Percentiles rank a stretch among this genome's conserved stretches.
phyloP scores from a whole-genome alignment of 2,113 vertebrate species.

The Pithys albifrons region DNA sequence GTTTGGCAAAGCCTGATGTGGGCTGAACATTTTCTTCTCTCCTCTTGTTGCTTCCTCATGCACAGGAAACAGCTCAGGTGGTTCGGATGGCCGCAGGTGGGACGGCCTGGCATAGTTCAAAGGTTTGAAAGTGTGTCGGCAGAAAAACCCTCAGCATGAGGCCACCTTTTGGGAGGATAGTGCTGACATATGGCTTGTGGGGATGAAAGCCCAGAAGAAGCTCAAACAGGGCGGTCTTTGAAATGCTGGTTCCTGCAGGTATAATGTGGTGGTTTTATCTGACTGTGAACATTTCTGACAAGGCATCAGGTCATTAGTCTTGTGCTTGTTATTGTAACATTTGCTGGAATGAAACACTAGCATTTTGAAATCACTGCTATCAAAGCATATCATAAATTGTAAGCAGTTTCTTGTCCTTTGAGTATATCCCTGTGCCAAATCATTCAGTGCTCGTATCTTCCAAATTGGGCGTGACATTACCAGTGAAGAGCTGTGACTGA shows the following conservation, averaged over 20 bases:
- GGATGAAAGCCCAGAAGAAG: conserved; percentile 33
- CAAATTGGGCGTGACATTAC: neutral
- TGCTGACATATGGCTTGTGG: rapidly evolving
- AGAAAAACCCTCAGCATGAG: neutral
- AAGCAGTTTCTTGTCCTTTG: conserved; percentile 18
- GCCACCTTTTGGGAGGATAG: neutral
- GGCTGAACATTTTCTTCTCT: neutral
- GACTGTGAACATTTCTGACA: conserved; percentile 33
- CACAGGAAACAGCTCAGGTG: neutral
- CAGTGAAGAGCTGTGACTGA: neutral
- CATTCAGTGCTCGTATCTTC: neutral
- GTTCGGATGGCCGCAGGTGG: neutral
- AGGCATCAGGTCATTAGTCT: conserved; percentile 34
- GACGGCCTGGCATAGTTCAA: rapidly evolving
- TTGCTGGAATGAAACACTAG: conserved; percentile 23
- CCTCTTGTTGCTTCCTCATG: neutral
- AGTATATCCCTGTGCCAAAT: neutral
- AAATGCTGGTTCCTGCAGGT: neutral
- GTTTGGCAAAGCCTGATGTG: neutral
- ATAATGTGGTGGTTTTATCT: neutral
- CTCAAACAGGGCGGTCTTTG: conserved; percentile 10
- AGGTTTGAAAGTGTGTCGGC: neutral
- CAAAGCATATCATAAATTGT: neutral
- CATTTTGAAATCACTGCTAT: conserved; percentile 11
- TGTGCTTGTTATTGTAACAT: conserved; percentile 29